phyloP scores from a whole-genome alignment of 2,113 vertebrate species.

The Aramus guarauna region DNA sequence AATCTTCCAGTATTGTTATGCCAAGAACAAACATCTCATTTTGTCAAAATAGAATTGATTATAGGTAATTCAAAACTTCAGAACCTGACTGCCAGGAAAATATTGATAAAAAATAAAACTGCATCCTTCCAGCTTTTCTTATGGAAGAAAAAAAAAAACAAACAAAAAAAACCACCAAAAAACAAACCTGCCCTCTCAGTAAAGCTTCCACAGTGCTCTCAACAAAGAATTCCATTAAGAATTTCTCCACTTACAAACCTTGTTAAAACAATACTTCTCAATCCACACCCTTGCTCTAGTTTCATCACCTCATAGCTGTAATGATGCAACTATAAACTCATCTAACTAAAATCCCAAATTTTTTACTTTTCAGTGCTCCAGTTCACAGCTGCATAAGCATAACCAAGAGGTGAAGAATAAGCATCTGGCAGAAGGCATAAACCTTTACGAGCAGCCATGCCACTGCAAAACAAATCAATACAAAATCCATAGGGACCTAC shows the following conservation, averaged over 20 bases:
- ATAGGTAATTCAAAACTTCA: not conserved
- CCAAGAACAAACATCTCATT: not conserved
- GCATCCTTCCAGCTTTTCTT: not conserved
- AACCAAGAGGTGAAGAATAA: not conserved
- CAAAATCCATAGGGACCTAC: not conserved
- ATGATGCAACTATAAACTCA: not conserved
- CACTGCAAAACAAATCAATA: not conserved
- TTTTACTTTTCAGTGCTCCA: not conserved
- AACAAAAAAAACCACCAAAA: too few species aligned
- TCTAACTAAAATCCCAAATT: not conserved
- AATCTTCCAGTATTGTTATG: not conserved
- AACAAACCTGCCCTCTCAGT: not conserved
- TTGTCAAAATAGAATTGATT: not conserved
- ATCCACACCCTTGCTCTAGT: not conserved
- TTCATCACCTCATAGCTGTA: not conserved
- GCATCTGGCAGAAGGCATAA: not conserved
- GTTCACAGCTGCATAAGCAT: not conserved
- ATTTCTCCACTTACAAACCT: not conserved
- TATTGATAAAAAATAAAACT: not conserved
- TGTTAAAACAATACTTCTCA: not conserved
- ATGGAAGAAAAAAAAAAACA: not conserved
- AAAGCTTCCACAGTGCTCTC: not conserved
- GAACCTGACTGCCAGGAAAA: not conserved
- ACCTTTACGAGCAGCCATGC: not conserved
- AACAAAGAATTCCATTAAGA: not conserved